phyloP scores from a whole-genome alignment of 2,797 vertebrate genomes.

The Scarus forsteni region DNA sequence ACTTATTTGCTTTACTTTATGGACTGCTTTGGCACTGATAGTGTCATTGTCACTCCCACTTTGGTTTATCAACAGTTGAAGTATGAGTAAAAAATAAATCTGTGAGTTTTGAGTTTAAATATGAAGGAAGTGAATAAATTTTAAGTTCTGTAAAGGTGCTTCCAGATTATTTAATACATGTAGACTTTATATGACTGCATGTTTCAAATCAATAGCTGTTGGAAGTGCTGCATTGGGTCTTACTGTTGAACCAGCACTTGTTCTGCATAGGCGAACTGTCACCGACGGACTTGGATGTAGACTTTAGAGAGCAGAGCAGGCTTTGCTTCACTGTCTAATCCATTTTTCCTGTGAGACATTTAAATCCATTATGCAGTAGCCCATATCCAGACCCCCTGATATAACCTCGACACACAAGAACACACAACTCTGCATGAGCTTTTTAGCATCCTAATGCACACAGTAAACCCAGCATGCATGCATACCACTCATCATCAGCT shows the following conservation, averaged over 20 bases:
- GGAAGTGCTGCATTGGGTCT: conserved; percentile 19
- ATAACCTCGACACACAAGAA: conserved; percentile 41
- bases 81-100: no score
- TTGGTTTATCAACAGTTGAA: background rate
- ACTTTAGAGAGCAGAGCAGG: conserved; percentile 40
- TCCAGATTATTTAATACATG: background rate
- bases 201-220: conserved; percentile 13
- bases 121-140: background rate
- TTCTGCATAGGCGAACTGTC: conserved; percentile 45
- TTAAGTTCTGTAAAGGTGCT: background rate
- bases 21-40: background rate
- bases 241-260: conserved; percentile 13
- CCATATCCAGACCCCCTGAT: conserved; percentile 46
- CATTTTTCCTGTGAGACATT: conserved; percentile 62
- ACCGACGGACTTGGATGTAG: conserved; percentile 35
- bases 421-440: conserved; percentile 35
- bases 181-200: background rate
- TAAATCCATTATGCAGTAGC: conserved; percentile 62
- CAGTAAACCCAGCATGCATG: conserved; percentile 32
- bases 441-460: conserved; percentile 17
- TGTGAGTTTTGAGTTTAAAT: background rate
- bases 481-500: conserved; percentile 24
- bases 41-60: background rate
- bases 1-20: background rate
- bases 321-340: conserved; percentile 62